Evolutionary conservation across 2,888 invertebrate species (phyloP).

Genomic region (Melinaea menophilus): DNA sequence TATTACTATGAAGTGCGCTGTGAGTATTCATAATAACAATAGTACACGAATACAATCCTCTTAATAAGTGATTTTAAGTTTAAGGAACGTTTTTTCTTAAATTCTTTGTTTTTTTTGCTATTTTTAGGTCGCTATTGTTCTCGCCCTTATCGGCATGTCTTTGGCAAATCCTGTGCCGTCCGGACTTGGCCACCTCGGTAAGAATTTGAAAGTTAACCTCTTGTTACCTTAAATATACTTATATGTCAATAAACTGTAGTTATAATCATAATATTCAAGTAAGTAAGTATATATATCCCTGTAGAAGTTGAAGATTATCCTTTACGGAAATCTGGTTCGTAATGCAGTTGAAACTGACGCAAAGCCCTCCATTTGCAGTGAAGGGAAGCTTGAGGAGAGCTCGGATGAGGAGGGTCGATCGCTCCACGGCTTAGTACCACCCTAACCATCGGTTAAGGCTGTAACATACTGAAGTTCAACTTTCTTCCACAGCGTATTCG

Average conservation of each 20-base stretch:
- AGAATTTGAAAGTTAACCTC: conserved; percentile 7
- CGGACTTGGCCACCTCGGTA: conserved; percentile 32
- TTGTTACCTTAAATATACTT: background rate
- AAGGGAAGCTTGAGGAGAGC: conserved; percentile 39
- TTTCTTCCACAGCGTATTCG: conserved; percentile 37
- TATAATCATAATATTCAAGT: background rate
- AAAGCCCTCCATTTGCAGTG: conserved; percentile 37
- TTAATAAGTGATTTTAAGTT: background rate
- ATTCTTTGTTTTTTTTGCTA: background rate
- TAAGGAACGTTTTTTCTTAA: background rate
- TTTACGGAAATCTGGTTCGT: too few relatives aligned
- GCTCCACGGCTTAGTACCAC: conserved; percentile 9
- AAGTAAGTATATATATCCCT: background rate
- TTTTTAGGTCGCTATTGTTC: conserved; percentile 60
- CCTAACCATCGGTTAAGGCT: conserved; percentile 10
- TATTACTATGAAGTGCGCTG: conserved; percentile 59
- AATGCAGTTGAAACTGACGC: conserved; percentile 29
- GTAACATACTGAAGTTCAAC: conserved; percentile 25
- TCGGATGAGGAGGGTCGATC: conserved; percentile 35
- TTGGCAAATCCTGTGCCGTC: conserved; percentile 49
- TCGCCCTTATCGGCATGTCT: conserved; percentile 57
- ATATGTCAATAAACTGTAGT: background rate
- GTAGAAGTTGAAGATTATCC: too few relatives aligned
- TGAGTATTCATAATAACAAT: conserved; percentile 40
- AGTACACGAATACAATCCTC: background rate